These are phyloP conservation scores for Hyaena hyaena DNA, from an alignment of 2,113 vertebrate species.

Conservation along the genomic window DNA sequence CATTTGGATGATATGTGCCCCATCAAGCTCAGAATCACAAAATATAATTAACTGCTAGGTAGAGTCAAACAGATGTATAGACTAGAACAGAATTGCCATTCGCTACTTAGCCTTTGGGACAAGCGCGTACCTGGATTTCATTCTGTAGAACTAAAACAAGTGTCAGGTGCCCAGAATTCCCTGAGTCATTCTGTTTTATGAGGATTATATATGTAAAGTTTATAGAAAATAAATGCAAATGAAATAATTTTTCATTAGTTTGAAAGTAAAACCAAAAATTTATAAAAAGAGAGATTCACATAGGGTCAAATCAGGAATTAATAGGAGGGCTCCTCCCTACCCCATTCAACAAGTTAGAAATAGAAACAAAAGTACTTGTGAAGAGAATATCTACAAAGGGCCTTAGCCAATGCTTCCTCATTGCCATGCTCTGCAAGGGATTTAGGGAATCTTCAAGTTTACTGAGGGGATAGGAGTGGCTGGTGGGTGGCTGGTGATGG, in stretches of 20 bases:
- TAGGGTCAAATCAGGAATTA: not conserved
- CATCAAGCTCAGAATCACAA: not conserved
- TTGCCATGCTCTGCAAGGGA: not conserved
- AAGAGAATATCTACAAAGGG: not conserved
- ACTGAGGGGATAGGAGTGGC: accelerated
- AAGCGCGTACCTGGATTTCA: not conserved
- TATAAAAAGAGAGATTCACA: not conserved
- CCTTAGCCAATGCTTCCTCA: not conserved
- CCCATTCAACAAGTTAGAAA: not conserved
- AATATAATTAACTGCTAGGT: not conserved
- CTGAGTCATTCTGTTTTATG: not conserved
- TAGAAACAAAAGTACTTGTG: not conserved
- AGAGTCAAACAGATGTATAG: not conserved
- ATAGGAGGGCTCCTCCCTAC: not conserved
- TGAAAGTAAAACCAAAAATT: not conserved
- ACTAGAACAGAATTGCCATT: not conserved
- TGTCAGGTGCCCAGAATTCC: not conserved
- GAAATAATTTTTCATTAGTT: not conserved
- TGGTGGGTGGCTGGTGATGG: not conserved
- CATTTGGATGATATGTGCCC: not conserved
- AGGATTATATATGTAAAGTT: not conserved
- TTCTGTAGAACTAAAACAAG: not conserved
- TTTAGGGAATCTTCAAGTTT: not conserved
- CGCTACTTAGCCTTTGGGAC: not conserved
- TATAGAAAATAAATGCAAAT: not conserved